Conservation (phyloP, 2,797 vertebrate species). For the Heteromormyrus szaboi region DNA sequence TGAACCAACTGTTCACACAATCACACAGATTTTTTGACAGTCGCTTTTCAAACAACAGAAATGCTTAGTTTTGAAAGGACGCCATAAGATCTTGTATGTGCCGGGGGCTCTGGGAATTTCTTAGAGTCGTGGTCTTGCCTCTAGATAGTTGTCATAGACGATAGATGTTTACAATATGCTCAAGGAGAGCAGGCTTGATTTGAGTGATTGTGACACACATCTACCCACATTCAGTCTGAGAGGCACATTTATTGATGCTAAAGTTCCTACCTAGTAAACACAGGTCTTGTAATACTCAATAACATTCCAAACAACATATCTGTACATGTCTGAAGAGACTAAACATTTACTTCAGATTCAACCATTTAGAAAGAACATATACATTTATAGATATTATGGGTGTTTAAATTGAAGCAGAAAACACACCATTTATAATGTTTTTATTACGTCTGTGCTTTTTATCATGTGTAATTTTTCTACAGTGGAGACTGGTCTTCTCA, state of each 20-base stretch:
- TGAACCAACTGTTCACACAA: conserved; percentile 22
- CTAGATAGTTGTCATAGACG: conserved; percentile 41
- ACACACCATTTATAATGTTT: neutral
- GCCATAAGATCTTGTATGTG: neutral
- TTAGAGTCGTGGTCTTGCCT: conserved; percentile 43
- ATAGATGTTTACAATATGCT: conserved; percentile 52
- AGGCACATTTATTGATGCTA: conserved; percentile 43
- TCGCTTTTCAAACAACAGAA: conserved; percentile 30
- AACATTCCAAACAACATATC: neutral
- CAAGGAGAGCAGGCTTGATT: conserved; percentile 31
- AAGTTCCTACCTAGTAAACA: neutral
- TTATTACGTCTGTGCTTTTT: neutral
- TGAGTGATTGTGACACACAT: conserved; percentile 53
- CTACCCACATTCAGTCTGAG: conserved; percentile 45
- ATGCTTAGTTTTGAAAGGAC: conserved; percentile 9
- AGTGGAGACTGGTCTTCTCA: neutral
- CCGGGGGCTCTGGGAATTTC: conserved; percentile 26
- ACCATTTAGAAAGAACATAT: neutral
- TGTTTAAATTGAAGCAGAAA: neutral
- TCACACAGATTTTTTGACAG: conserved; percentile 56
- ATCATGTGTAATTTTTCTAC: neutral
- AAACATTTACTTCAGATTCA: conserved; percentile 6
- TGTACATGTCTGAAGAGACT: neutral
- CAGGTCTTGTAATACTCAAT: neutral
- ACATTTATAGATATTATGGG: neutral